A percentile compares a stretch with the other conserved stretches of the same genome.
phyloP scores from a whole-genome alignment of 2,888 invertebrate species.

The Ferdinandea cuprea region DNA sequence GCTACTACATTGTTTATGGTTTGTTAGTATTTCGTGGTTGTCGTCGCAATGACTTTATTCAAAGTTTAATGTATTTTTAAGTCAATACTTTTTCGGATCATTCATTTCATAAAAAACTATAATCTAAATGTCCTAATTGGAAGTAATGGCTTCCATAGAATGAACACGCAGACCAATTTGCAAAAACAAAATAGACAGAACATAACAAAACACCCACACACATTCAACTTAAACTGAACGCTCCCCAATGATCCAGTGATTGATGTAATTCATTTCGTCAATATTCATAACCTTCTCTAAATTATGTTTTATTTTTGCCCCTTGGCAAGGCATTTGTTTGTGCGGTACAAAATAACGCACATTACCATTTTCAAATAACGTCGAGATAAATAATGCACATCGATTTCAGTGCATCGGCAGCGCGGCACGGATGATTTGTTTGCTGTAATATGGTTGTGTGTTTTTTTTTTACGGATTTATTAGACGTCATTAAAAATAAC shows the following conservation, averaged over 20 bases:
- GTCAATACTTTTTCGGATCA: not conserved
- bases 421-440: constrained; percentile 46
- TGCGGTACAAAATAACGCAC: constrained; percentile 25
- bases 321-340: constrained; percentile 23
- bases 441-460: constrained; percentile 7
- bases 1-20: not conserved
- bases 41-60: not conserved
- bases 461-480: constrained; percentile 43
- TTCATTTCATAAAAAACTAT: not conserved
- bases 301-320: constrained; percentile 6
- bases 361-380: constrained; percentile 31
- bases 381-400: constrained; percentile 44
- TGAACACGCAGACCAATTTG: not conserved
- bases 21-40: not conserved
- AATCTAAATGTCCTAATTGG: no score
- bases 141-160: not conserved
- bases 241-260: no score
- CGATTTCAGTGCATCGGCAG: constrained; percentile 37
- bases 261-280: constrained; percentile 12
- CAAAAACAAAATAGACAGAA: no score
- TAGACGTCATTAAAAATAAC: constrained; percentile 56
- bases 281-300: constrained; percentile 22
- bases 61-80: no score
- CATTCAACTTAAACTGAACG: no score
- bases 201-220: no score